Evolutionary conservation across 2,888 invertebrate species (phyloP).

Genomic region (Argynnis bischoffii): DNA sequence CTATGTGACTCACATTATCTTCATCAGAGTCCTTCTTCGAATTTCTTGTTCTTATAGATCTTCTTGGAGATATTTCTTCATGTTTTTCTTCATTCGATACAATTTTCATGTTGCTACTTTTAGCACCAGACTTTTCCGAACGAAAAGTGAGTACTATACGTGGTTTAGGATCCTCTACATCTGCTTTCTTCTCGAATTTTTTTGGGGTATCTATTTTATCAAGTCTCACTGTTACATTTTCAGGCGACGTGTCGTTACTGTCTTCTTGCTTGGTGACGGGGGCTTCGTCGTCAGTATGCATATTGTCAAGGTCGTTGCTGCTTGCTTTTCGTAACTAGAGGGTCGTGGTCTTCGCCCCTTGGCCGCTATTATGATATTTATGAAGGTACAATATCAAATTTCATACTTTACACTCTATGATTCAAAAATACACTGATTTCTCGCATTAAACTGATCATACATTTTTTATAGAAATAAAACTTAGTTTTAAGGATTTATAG

Average conservation of each 20-base stretch:
- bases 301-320: conserved; percentile 59
- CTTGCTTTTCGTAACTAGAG: conserved; percentile 37
- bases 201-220: conserved; percentile 57
- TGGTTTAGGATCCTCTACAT: conserved; percentile 75
- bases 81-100: conserved; percentile 73
- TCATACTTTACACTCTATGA: too few relatives aligned
- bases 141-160: conserved; percentile 84
- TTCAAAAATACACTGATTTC: too few relatives aligned
- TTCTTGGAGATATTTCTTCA: conserved; percentile 63
- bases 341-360: conserved; percentile 36
- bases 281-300: conserved; percentile 61
- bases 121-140: conserved; percentile 82
- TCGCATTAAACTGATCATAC: too few relatives aligned
- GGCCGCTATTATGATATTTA: neutral
- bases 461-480: too few relatives aligned
- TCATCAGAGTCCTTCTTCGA: conserved; percentile 67
- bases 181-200: conserved; percentile 57
- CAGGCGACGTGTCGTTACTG: conserved; percentile 50
- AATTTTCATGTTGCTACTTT: conserved; percentile 79
- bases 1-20: conserved; percentile 58
- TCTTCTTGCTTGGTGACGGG: conserved; percentile 63
- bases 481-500: too few relatives aligned
- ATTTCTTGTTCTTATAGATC: conserved; percentile 63
- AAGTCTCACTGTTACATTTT: conserved; percentile 52
- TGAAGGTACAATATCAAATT: neutral